Evolutionary conservation across 2,797 vertebrate genomes (phyloP).

Genomic region (Bovichtus variegatus): DNA sequence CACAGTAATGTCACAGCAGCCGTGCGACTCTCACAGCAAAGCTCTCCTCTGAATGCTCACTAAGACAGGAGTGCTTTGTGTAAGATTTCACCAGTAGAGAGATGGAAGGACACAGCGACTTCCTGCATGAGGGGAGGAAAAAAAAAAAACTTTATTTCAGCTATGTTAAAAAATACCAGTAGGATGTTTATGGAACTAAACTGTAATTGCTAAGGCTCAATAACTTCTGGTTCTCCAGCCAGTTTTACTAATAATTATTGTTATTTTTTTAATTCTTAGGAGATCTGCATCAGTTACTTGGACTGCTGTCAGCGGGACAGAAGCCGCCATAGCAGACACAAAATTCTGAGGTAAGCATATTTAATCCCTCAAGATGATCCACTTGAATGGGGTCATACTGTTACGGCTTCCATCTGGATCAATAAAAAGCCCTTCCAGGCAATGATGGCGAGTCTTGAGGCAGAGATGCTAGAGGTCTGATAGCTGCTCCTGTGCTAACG

Average conservation of each 20-base stretch:
- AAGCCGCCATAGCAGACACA: conserved; percentile 96
- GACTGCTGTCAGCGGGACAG: conserved; percentile 97
- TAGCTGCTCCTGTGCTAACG: conserved; percentile 22
- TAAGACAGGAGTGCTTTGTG: conserved; percentile 37
- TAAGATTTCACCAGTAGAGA: conserved; percentile 29
- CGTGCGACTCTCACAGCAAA: conserved; percentile 45
- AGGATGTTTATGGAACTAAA: background rate
- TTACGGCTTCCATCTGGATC: conserved; percentile 60
- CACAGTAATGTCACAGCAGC: conserved; percentile 70
- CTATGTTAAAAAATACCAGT: conserved; percentile 11
- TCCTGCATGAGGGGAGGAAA: conserved; percentile 3
- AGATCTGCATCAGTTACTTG: conserved; percentile 98
- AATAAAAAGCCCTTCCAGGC: conserved; percentile 57
- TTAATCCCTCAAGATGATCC: conserved; percentile 51
- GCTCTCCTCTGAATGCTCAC: conserved; percentile 43
- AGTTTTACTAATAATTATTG: conserved; percentile 17
- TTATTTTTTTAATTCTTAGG: conserved; percentile 80
- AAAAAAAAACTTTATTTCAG: conserved; percentile 1
- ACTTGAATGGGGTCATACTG: conserved; percentile 29
- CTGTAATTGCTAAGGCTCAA: background rate
- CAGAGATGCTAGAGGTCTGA: conserved; percentile 23
- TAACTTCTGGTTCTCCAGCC: conserved; percentile 3
- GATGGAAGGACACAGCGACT: conserved; percentile 17
- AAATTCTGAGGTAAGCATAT: conserved; percentile 91
- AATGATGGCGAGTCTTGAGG: conserved; percentile 37